Evolutionary conservation across 2,797 vertebrate genomes (phyloP), one percentile per base, ranked within the genome.

Genomic region (Gambelia wislizenii): DNA sequence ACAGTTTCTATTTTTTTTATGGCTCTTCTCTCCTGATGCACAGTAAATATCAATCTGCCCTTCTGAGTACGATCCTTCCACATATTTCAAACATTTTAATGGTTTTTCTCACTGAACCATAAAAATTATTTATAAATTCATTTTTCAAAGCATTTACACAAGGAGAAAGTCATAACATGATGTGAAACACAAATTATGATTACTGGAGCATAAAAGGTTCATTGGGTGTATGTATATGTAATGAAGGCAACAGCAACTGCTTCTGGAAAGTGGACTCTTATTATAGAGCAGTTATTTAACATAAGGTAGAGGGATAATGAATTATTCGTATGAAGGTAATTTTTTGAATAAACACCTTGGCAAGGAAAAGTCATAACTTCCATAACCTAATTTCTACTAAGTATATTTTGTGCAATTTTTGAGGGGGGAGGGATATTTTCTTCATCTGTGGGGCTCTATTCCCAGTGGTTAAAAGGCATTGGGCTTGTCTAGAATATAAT

Each of bases 91-190:
- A 95, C 91, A 96, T 94, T 90, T 96, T 96, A 96, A 97, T 95
- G 94, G 95, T 89, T 96, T 96, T 96, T 94, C 86, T 95, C 88
- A 91, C 85, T 94, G 92, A 96, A 96, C 92, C 96, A 96, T 96
- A 97, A 97, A 96, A 95, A 95, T 95, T 96, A 96, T 97, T 96
- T 97, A 95, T 95, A 94, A 93, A 94, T 96, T 96, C 95, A 93
- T 96, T 95, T 95, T 95, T 96, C 91, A 95, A 96, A 92, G 90
- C 90, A 91, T 95, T 94, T 95, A 92, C 91, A 95, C 94, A 96
- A 95, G 33, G 2, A 87, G 90, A 94, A 96, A 84, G 91, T 94
- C 89, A 88, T 93, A 96, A 94, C 92, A 96, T 49, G 74, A 95
- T 87, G 30, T 91, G 93, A 95, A 95, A 95, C 92, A 94, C 92